A percentile compares a stretch with the other conserved stretches of the same genome.
Conservation (phyloP, 2,113 vertebrate species). For the Eurypyga helias region DNA sequence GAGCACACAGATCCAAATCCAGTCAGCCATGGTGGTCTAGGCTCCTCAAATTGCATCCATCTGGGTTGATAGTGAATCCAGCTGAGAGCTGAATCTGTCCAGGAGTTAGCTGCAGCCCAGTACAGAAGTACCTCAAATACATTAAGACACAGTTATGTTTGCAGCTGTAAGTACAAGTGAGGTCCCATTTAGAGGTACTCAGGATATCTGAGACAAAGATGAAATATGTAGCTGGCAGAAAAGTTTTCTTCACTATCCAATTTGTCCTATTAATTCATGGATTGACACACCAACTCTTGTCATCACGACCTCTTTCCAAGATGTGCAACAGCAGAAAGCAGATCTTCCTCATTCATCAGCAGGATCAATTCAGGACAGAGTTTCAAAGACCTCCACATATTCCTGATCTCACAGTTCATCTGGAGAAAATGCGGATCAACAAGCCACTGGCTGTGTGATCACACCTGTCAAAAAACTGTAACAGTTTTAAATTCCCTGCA, state of each 20-base stretch:
- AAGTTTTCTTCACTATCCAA: not conserved
- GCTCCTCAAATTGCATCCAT: not conserved
- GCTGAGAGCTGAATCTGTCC: not conserved
- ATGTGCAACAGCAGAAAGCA: not conserved
- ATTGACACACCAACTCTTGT: not conserved
- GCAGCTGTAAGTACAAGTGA: not conserved
- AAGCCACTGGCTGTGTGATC: not conserved
- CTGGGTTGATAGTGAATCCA: not conserved
- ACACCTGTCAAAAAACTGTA: not conserved
- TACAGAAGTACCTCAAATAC: not conserved
- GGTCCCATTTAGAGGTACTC: not conserved
- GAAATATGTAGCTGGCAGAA: not conserved
- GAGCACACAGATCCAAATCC: not conserved
- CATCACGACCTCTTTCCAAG: not conserved
- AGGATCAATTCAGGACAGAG: not conserved
- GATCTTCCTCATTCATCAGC: not conserved
- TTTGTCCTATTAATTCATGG: not conserved
- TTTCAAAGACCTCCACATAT: not conserved
- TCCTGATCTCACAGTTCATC: not conserved
- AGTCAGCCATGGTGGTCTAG: accelerated
- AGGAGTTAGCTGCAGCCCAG: not conserved
- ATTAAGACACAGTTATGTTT: not conserved
- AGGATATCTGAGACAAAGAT: not conserved
- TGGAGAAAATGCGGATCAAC: not conserved
- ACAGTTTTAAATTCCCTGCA: not conserved